A percentile compares a stretch with the other conserved stretches of the same genome.
phyloP scores from a whole-genome alignment of 2,888 invertebrate genomes.

The Caenorhabditis sp. region DNA sequence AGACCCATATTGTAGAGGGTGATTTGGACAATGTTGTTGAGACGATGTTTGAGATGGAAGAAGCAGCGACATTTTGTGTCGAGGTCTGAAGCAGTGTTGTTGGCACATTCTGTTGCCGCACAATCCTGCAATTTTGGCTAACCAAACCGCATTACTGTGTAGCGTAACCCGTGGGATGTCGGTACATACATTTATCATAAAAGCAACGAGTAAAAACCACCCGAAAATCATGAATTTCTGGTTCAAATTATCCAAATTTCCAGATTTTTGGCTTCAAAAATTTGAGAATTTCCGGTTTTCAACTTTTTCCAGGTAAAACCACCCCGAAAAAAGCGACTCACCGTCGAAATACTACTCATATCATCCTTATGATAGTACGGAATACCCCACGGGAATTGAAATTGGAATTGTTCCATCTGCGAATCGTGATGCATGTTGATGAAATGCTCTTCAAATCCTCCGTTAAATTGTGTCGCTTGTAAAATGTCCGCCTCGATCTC shows the following conservation, averaged over 20 bases:
- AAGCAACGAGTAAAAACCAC: no score
- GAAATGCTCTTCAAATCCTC: slow-evolving; percentile 58
- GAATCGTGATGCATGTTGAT: slow-evolving; percentile 68
- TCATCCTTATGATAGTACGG: slow-evolving; percentile 61
- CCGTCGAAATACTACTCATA: slow-evolving; percentile 47
- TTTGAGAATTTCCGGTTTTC: no score
- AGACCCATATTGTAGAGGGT: slow-evolving; percentile 68
- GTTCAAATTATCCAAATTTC: no score
- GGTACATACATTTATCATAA: no score
- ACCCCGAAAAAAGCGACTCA: slow-evolving; percentile 27
- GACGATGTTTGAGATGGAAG: slow-evolving; percentile 57
- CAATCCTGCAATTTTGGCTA: slow-evolving; percentile 28
- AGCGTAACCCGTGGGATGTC: no score
- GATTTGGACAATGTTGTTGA: slow-evolving; percentile 63
- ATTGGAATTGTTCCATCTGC: slow-evolving; percentile 61
- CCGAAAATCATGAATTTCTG: slow-evolving; percentile 1
- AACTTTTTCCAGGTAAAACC: no score
- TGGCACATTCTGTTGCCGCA: slow-evolving; percentile 23
- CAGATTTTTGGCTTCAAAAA: no score
- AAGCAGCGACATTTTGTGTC: slow-evolving; percentile 63
- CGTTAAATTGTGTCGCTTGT: slow-evolving; percentile 30
- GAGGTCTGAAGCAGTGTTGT: slow-evolving; percentile 28
- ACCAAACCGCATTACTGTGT: no score
- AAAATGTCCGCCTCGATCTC: slow-evolving; percentile 39
- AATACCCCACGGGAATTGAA: slow-evolving; percentile 58